Evolutionary conservation across 2,888 invertebrate genomes (phyloP).

Genomic region (Phoenoteleia sp.): DNA sequence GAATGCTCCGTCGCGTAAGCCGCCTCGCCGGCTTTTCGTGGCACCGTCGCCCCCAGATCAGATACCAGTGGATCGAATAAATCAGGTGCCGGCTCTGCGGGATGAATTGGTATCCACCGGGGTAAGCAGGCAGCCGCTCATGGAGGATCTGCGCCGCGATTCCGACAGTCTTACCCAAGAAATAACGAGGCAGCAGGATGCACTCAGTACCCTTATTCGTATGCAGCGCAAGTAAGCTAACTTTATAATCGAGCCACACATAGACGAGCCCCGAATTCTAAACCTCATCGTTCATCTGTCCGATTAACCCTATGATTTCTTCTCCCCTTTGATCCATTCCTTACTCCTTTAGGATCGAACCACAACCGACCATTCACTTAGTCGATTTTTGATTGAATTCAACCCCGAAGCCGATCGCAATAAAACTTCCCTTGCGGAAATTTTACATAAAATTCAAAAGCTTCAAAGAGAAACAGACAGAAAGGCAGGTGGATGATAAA

Average conservation of each 20-base stretch:
- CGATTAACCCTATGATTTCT: background rate
- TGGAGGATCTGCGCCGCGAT: constrained; percentile 95
- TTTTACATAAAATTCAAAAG: no score
- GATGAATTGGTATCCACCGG: constrained; percentile 94
- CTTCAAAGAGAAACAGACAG: no score
- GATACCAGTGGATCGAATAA: constrained; percentile 80
- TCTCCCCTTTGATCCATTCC: background rate
- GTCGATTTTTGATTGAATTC: no score
- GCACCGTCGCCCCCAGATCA: constrained; percentile 90
- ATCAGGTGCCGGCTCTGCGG: constrained; percentile 90
- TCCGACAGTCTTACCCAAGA: constrained; percentile 88
- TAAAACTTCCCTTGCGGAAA: no score
- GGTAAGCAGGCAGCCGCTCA: constrained; percentile 91
- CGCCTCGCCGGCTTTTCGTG: constrained; percentile 89
- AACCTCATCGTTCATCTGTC: constrained; percentile 13
- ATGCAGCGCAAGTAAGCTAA: constrained; percentile 91
- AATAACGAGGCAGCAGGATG: constrained; percentile 95
- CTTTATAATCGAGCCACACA: constrained; percentile 12
- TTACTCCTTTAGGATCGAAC: no score
- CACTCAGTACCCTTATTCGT: constrained; percentile 93
- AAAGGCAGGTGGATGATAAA: no score
- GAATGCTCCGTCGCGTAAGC: constrained; percentile 84
- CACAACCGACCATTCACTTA: no score
- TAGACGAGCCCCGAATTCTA: constrained; percentile 31
- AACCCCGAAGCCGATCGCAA: no score